Percentiles rank a stretch among this genome's conserved stretches.
Conservation (phyloP, 2,113 vertebrate genomes). For the Eurystomus gularis region DNA sequence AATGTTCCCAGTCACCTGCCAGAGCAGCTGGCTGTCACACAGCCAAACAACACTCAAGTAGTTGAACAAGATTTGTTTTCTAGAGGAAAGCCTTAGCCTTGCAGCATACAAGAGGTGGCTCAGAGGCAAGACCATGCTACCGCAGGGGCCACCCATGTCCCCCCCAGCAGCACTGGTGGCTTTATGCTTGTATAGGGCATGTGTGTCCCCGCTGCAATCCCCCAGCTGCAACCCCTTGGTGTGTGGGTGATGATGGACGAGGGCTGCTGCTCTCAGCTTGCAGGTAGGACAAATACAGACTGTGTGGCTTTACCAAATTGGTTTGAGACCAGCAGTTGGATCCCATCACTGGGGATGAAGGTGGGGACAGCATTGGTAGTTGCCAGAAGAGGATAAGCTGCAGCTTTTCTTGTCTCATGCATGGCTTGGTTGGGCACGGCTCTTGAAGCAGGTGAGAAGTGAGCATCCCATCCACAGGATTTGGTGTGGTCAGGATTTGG, state of each 20-base stretch:
- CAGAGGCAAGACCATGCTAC: neutral
- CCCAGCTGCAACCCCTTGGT: neutral
- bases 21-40: slow-evolving; percentile 33
- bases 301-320: neutral
- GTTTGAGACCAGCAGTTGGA: neutral
- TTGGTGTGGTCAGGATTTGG: neutral
- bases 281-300: neutral
- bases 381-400: neutral
- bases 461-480: neutral
- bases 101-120: neutral
- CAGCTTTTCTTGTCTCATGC: neutral
- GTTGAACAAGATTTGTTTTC: neutral
- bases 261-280: neutral
- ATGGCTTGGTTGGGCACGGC: accelerated
- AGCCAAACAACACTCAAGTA: neutral
- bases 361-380: neutral
- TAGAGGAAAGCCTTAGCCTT: neutral
- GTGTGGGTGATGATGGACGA: neutral
- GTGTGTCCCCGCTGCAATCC: neutral
- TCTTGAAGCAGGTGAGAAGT: neutral
- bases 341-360: neutral
- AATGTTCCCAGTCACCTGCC: slow-evolving; percentile 36
- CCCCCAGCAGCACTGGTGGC: neutral
- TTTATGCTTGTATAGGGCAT: neutral
- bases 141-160: accelerated